Evolutionary conservation across 2,113 vertebrate species (phyloP), one percentile per base, ranked within the genome.

Genomic region (Salminus brasiliensis): DNA sequence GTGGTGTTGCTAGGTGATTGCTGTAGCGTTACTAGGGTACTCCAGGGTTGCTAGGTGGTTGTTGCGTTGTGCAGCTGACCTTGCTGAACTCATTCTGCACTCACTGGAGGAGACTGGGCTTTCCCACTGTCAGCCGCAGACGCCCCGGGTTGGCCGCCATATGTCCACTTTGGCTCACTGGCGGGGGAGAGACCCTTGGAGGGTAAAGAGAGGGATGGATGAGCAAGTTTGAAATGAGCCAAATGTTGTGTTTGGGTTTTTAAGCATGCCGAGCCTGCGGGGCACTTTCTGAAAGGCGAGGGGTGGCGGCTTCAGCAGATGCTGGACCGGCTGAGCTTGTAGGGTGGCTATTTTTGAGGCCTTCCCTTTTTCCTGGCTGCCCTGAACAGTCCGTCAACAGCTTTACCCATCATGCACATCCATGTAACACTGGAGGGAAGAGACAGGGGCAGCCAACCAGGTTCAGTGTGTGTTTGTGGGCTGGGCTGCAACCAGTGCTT

Each of bases 131-230:
- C 45, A 12, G 55, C 39, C 68, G 43, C 8, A 13, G 60, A 32
- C 21, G 3, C 62, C 71, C 74, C 68, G 30, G 79, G 82, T 79
- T 41, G 32, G 57, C 57, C 27, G 3, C 84, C 85, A 85, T 88
- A 86, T 88, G 87, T 84, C 72, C 75, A 68, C 80, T 80, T 81
- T 82, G 81, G 81, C 84, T 74, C 18, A 29, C 65, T 83, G 57
- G 71, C 45, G 55, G 55, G 62, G 4, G 34, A 23, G 23, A 76
- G n/a, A n/a, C 15, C 34, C 49, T 39, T n/a, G 13, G 32, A 57
- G 74, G 45, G 63, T 67, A 41, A 76, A 68, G 23, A 65, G 1
- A 57, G 36, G 18, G 62, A 77, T 30, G 75, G 63, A 68, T 69
- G 75, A 57, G 68, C 13, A 53, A 57, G 18, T 57, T 16, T 5